Percentiles rank a stretch among this genome's conserved stretches.
These are phyloP conservation scores for Scomberomorus guttatus DNA, from an alignment of 2,797 vertebrate genomes.

Conservation along the genomic window DNA sequence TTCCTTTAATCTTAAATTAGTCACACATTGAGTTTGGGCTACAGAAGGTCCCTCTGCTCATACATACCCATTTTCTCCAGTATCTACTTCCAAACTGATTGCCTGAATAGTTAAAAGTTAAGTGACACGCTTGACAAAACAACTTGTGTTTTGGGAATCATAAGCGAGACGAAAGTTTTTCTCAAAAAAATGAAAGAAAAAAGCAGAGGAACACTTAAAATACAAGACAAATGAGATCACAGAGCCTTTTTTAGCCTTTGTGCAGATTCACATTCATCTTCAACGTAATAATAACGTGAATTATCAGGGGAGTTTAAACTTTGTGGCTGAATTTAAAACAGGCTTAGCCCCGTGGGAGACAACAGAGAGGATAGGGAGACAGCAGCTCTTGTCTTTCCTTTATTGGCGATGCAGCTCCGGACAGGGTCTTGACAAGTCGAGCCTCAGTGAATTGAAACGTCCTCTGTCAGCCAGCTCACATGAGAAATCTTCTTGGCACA, in stretches of 20 bases:
- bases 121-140: conserved; percentile 2
- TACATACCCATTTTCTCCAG: background rate
- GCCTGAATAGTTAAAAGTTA: background rate
- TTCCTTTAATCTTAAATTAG: background rate
- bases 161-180: background rate
- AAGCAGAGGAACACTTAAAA: background rate
- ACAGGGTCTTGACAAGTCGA: conserved; percentile 25
- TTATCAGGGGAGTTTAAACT: background rate
- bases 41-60: conserved; percentile 1
- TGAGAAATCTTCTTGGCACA: conserved; percentile 17
- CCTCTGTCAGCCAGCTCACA: conserved; percentile 22
- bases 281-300: background rate
- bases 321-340: background rate
- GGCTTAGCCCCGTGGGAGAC: background rate
- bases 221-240: background rate
- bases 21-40: background rate
- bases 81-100: background rate
- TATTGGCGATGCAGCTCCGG: background rate
- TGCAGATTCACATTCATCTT: conserved; percentile 2
- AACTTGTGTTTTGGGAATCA: conserved; percentile 7
- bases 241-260: background rate
- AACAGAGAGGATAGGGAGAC: background rate
- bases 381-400: conserved; percentile 14
- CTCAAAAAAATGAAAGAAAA: background rate
- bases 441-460: conserved; percentile 10